A percentile compares a stretch with the other conserved stretches of the same genome.
Conservation (phyloP, 2,888 invertebrate species). For the Prenolepis imparis region DNA sequence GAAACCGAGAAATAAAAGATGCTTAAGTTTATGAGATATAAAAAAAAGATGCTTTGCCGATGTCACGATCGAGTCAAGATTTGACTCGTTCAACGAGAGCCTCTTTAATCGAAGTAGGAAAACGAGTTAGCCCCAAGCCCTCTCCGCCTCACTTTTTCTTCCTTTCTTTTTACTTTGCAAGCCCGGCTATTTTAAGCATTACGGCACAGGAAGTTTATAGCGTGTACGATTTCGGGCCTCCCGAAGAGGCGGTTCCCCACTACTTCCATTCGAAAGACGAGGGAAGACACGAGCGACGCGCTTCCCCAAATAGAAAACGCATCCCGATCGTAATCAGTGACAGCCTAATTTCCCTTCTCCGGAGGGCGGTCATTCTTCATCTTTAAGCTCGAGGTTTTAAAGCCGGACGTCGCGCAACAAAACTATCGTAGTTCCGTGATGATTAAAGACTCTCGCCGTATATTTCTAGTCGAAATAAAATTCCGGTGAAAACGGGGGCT, state of each 20-base stretch:
- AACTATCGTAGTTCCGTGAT: neutral
- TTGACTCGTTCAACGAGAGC: conserved; percentile 45
- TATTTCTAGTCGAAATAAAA: neutral
- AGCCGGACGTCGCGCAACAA: neutral
- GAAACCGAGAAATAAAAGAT: neutral
- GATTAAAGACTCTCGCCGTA: conserved; percentile 10
- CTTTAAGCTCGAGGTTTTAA: neutral
- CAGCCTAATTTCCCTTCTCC: conserved; percentile 47
- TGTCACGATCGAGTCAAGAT: conserved; percentile 40
- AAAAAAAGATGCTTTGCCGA: conserved; percentile 29
- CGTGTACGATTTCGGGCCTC: conserved; percentile 68
- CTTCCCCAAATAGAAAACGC: conserved; percentile 65
- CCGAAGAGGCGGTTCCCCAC: conserved; percentile 60
- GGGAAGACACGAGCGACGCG: conserved; percentile 53
- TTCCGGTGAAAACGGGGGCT: neutral
- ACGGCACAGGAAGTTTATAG: conserved; percentile 79
- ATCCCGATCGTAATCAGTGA: conserved; percentile 55
- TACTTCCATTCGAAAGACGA: conserved; percentile 63
- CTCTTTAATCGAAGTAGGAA: conserved; percentile 67
- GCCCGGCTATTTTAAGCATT: conserved; percentile 78
- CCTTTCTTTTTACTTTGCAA: conserved; percentile 62
- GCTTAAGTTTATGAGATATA: conserved; percentile 7
- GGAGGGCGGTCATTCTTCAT: conserved; percentile 20
- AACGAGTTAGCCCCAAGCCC: conserved; percentile 53
- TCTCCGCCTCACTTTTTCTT: conserved; percentile 55